Conservation (phyloP, 2,888 invertebrate genomes). For the Oxyteleia sp. region DNA sequence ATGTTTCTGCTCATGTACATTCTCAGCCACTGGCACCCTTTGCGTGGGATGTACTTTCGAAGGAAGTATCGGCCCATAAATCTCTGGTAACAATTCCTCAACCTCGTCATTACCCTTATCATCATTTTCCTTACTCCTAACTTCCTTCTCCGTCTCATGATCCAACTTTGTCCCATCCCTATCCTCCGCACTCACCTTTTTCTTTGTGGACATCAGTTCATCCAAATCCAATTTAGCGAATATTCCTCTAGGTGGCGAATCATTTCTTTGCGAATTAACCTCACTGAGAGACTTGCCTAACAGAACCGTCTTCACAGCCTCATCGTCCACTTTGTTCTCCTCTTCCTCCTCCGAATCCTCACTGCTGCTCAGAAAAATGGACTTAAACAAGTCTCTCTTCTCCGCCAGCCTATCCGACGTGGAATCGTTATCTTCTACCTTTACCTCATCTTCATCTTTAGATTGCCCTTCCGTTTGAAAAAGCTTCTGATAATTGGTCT, state of each 20-base stretch:
- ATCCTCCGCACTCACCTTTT: constrained; percentile 47
- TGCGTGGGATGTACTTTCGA: too few relatives aligned
- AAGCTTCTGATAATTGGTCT: constrained; percentile 68
- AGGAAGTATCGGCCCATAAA: too few relatives aligned
- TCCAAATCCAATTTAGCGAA: constrained; percentile 91
- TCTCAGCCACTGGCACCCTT: too few relatives aligned
- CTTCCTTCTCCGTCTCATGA: too few relatives aligned
- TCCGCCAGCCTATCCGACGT: constrained; percentile 87
- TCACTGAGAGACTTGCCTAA: constrained; percentile 87
- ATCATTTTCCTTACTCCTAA: too few relatives aligned
- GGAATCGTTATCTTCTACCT: constrained; percentile 1
- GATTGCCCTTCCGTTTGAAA: constrained; percentile 27
- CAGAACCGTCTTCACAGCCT: constrained; percentile 80
- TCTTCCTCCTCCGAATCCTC: constrained; percentile 89
- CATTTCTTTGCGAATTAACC: constrained; percentile 90
- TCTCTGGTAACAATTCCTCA: too few relatives aligned
- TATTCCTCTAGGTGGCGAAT: constrained; percentile 92
- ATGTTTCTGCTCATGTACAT: too few relatives aligned
- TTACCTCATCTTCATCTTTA: not conserved
- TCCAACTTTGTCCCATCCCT: too few relatives aligned
- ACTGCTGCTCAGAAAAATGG: constrained; percentile 95
- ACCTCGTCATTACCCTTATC: too few relatives aligned
- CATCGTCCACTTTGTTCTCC: constrained; percentile 82
- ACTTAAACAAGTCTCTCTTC: constrained; percentile 94
- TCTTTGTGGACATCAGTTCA: constrained; percentile 85